Evolutionary conservation across 2,113 vertebrate species (phyloP).

Genomic region (Lipophrys pholis): DNA sequence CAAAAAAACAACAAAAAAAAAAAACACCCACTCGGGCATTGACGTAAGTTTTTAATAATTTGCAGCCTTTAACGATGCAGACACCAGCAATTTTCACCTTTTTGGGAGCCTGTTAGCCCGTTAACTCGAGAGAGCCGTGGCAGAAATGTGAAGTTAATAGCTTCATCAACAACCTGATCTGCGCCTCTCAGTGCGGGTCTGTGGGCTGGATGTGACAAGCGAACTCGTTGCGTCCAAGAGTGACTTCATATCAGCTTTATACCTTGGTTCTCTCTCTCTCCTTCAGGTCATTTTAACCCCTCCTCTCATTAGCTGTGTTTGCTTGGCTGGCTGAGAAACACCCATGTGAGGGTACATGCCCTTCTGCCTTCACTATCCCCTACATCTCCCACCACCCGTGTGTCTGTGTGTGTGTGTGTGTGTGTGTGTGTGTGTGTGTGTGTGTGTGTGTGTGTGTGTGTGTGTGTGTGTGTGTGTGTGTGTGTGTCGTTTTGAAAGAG

Average conservation of each 20-base stretch:
- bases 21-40: neutral
- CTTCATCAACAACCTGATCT: neutral
- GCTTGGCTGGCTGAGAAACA: neutral
- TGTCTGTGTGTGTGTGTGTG: neutral
- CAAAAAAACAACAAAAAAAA: neutral
- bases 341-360: neutral
- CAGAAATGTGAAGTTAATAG: neutral
- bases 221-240: neutral
- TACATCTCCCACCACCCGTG: neutral
- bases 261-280: conserved; percentile 7
- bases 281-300: neutral
- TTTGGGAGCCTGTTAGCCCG: neutral
- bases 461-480: no score
- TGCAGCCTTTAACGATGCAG: neutral
- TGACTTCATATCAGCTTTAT: neutral
- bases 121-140: neutral
- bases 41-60: conserved; percentile 7
- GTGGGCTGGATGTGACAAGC: neutral
- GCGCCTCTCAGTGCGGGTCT: neutral
- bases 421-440: no score
- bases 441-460: no score
- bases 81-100: neutral
- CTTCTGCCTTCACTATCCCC: neutral
- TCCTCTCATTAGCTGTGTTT: conserved; percentile 4
- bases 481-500: conserved; percentile 39